phyloP scores from a whole-genome alignment of 2,888 invertebrate species.

The Rhamnusium bicolor region DNA sequence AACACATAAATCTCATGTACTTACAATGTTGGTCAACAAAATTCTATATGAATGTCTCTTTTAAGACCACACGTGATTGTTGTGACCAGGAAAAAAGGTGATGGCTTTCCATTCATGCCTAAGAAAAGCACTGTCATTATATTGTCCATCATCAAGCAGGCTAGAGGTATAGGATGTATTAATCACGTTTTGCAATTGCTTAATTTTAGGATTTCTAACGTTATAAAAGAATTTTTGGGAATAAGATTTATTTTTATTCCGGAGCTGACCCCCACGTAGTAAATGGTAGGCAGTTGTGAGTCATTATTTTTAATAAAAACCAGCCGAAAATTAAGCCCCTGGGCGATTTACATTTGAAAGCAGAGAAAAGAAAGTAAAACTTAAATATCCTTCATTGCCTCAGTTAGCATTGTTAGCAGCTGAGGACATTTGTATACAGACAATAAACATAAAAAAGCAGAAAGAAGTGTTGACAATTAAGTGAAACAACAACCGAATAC shows the following conservation, averaged over 20 bases:
- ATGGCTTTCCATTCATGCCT: slow-evolving; percentile 12
- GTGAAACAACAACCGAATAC: slow-evolving; percentile 64
- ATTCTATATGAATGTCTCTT: slow-evolving; percentile 42
- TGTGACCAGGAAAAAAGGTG: slow-evolving; percentile 48
- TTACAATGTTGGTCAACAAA: slow-evolving; percentile 52
- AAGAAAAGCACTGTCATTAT: slow-evolving; percentile 35
- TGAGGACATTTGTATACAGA: slow-evolving; percentile 66
- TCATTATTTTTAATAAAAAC: slow-evolving; percentile 34
- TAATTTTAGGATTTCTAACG: slow-evolving; percentile 30
- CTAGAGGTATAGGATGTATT: slow-evolving; percentile 29
- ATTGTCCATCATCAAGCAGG: slow-evolving; percentile 31
- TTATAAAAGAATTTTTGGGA: not conserved
- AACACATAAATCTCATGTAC: slow-evolving; percentile 55
- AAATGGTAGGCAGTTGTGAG: slow-evolving; percentile 30
- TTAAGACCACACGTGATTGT: slow-evolving; percentile 54
- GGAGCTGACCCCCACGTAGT: not conserved
- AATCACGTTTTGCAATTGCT: slow-evolving; percentile 41
- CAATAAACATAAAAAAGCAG: slow-evolving; percentile 62
- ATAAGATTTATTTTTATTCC: slow-evolving; percentile 9
- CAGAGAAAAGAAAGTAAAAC: slow-evolving; percentile 62
- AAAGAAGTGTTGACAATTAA: slow-evolving; percentile 69
- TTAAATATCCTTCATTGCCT: slow-evolving; percentile 65
- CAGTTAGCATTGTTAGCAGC: slow-evolving; percentile 63
- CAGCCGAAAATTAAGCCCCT: slow-evolving; percentile 27
- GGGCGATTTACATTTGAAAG: slow-evolving; percentile 66